phyloP scores from a whole-genome alignment of 92 coral and sea anemone species.

The Bergia sp. region DNA sequence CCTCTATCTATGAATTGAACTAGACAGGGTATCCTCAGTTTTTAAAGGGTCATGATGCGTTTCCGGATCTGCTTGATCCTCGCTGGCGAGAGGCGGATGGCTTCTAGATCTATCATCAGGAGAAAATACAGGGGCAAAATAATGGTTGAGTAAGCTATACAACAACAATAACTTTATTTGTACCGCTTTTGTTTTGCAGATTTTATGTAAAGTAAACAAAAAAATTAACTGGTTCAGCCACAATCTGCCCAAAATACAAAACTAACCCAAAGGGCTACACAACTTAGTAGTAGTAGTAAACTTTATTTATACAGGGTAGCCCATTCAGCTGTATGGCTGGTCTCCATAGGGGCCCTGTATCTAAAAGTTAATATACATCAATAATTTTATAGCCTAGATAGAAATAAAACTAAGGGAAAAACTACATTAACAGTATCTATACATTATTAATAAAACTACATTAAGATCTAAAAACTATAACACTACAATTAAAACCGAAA shows the following conservation, averaged over 20 bases:
- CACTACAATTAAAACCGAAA: neutral
- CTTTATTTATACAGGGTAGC: no score
- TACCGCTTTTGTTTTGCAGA: neutral
- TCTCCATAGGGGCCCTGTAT: neutral
- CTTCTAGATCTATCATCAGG: conserved; percentile 34
- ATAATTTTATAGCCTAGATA: conserved; percentile 7
- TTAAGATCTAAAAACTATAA: neutral
- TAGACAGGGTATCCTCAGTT: conserved; percentile 15
- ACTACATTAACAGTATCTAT: neutral
- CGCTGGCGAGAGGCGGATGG: conserved; percentile 41
- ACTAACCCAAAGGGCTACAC: neutral
- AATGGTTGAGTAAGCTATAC: conserved; percentile 28
- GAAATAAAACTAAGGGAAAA: neutral
- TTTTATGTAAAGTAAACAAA: conserved; percentile 9
- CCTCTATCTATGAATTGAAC: conserved; percentile 1
- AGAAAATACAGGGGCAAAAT: conserved; percentile 39
- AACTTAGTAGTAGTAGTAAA: neutral
- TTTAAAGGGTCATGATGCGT: conserved; percentile 16
- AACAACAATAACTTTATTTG: conserved; percentile 9
- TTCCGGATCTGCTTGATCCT: conserved; percentile 16
- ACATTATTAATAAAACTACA: neutral
- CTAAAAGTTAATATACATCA: neutral
- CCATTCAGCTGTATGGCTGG: neutral
- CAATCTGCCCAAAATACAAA: neutral
- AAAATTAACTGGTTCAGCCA: conserved; percentile 8